A percentile compares a stretch with the other conserved stretches of the same genome.
These are phyloP conservation scores for Bombus sibiricus DNA, from an alignment of 1,140 invertebrate species.

Conservation along the genomic window DNA sequence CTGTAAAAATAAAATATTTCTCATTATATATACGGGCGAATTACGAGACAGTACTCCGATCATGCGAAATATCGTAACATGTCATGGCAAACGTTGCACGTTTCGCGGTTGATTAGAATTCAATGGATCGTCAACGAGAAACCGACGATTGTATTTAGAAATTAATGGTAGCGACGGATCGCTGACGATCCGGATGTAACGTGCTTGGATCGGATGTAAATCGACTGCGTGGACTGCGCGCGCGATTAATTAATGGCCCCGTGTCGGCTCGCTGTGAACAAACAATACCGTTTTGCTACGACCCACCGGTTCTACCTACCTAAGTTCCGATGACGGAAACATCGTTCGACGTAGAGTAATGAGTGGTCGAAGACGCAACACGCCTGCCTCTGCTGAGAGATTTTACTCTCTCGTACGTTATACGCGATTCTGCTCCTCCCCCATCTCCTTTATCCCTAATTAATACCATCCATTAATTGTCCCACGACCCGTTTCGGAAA, in stretches of 20 bases:
- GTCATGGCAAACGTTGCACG: not conserved
- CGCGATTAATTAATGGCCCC: constrained; percentile 30
- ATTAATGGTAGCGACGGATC: constrained; percentile 21
- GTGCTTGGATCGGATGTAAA: constrained; percentile 4
- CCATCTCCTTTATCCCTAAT: constrained; percentile 53
- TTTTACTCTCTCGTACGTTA: constrained; percentile 62
- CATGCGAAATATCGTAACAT: not conserved
- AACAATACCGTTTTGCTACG: constrained; percentile 18
- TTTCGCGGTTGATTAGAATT: constrained; percentile 13
- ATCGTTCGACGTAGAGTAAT: constrained; percentile 53
- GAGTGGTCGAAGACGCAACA: constrained; percentile 59
- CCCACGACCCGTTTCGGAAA: constrained; percentile 66
- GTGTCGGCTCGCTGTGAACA: not conserved
- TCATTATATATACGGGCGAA: not conserved
- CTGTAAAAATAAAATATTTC: not conserved
- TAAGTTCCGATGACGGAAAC: constrained; percentile 11
- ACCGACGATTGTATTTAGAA: constrained; percentile 23
- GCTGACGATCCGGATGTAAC: not conserved
- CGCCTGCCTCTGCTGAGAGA: constrained; percentile 9
- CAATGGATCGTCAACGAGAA: constrained; percentile 20
- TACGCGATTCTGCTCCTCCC: not conserved
- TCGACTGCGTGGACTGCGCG: not conserved
- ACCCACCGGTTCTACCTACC: not conserved
- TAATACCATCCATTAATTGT: constrained; percentile 71
- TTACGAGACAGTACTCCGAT: not conserved